These are phyloP conservation scores for Cyprinodon brontotheroides DNA, from an alignment of 2,113 vertebrate genomes.

Conservation along the genomic window DNA sequence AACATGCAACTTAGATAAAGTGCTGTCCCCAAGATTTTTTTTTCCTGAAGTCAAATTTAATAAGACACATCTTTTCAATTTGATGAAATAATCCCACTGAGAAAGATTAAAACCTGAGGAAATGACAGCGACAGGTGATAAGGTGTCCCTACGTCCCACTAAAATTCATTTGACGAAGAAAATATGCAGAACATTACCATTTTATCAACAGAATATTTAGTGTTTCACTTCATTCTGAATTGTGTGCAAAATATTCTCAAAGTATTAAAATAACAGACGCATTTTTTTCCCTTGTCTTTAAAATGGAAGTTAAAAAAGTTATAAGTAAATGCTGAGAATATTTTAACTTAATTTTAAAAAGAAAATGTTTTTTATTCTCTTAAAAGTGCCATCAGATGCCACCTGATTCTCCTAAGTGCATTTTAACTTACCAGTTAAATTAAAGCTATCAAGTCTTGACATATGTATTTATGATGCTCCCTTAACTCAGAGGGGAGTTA, in stretches of 20 bases:
- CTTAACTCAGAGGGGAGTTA: not conserved
- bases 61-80: not conserved
- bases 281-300: too few species aligned
- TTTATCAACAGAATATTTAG: not conserved
- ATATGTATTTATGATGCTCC: not conserved
- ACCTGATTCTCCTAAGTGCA: conserved; percentile 3
- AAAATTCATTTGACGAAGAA: not conserved
- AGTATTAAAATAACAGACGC: not conserved
- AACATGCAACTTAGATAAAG: not conserved
- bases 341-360: not conserved
- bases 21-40: not conserved
- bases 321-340: too few species aligned
- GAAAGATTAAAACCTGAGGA: not conserved
- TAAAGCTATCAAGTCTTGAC: conserved; percentile 13
- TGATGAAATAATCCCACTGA: not conserved
- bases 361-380: not conserved
- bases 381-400: not conserved
- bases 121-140: not conserved
- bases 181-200: not conserved
- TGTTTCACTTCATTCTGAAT: not conserved
- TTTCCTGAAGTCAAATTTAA: not conserved
- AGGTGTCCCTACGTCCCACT: not conserved
- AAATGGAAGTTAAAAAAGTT: too few species aligned
- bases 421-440: conserved; percentile 7
- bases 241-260: not conserved